Percentiles rank a stretch among this genome's conserved stretches.
phyloP scores from a whole-genome alignment of 2,888 invertebrate species.

The Torymus auratus region DNA sequence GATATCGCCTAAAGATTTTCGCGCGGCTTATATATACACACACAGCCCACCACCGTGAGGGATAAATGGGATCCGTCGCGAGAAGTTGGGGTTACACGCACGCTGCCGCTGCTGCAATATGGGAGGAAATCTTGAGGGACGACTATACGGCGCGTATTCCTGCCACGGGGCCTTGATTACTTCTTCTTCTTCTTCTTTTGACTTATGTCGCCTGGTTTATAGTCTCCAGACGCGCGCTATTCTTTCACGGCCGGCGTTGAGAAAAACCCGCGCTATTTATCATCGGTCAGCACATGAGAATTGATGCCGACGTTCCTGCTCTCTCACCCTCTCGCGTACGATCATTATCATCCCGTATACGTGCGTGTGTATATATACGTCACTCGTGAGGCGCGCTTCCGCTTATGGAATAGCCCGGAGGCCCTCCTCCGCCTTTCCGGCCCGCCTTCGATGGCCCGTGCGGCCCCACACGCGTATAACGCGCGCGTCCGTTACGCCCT shows the following conservation, averaged over 20 bases:
- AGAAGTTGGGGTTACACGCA: neutral
- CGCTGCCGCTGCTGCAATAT: too few relatives aligned
- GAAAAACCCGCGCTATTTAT: slow-evolving; percentile 21
- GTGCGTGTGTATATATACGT: neutral
- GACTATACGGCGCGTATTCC: neutral
- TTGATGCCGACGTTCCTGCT: slow-evolving; percentile 11
- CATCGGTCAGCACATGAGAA: slow-evolving; percentile 2
- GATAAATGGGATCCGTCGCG: neutral
- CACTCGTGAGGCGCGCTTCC: slow-evolving; percentile 10
- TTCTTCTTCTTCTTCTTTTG: neutral
- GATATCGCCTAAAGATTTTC: slow-evolving; percentile 17
- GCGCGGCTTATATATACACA: neutral
- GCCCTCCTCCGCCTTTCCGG: neutral
- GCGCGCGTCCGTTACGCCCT: slow-evolving; percentile 9
- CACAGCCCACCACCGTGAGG: too few relatives aligned
- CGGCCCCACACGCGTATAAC: too few relatives aligned
- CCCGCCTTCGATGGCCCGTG: neutral
- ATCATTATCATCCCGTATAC: slow-evolving; percentile 1
- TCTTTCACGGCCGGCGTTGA: neutral
- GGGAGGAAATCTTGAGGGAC: neutral
- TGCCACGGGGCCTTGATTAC: slow-evolving; percentile 12
- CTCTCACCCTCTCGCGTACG: neutral
- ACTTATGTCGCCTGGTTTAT: neutral
- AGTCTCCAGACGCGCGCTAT: neutral
- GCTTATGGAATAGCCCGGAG: slow-evolving; percentile 6